Conservation (phyloP, 2,797 vertebrate species). For the Sebastes vulpes region DNA sequence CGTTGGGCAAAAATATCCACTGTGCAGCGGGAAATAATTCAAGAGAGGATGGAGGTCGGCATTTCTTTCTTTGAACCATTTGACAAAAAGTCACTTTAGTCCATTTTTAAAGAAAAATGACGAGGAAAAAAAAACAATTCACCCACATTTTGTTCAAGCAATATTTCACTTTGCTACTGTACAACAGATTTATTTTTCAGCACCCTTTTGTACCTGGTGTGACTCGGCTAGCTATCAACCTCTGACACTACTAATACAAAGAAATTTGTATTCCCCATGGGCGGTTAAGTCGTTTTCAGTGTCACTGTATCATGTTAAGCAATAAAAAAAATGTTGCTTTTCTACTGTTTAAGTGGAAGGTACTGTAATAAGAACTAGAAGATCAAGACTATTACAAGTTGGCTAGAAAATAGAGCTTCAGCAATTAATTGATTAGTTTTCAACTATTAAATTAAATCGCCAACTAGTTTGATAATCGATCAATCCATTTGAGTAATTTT, state of each 20-base stretch:
- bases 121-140: constrained; percentile 6
- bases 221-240: constrained; percentile 22
- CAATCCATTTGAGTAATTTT: neutral
- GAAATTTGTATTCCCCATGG: neutral
- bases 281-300: neutral
- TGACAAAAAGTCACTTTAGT: constrained; percentile 43
- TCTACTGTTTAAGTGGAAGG: neutral
- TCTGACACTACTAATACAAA: constrained; percentile 1
- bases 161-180: constrained; percentile 29
- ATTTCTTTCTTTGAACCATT: constrained; percentile 27
- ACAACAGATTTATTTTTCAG: constrained; percentile 32
- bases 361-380: neutral
- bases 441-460: no score
- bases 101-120: constrained; percentile 48
- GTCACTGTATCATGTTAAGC: neutral
- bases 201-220: constrained; percentile 18
- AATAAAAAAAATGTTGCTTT: neutral
- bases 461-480: neutral
- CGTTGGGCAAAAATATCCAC: constrained; percentile 46
- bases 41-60: neutral
- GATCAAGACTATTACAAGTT: neutral
- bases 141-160: constrained; percentile 10
- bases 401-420: neutral
- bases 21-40: constrained; percentile 30
- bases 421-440: no score